A percentile compares a stretch with the other conserved stretches of the same genome.
Conservation (phyloP, 2,888 invertebrate species). For the Leptothorax acervorum region DNA sequence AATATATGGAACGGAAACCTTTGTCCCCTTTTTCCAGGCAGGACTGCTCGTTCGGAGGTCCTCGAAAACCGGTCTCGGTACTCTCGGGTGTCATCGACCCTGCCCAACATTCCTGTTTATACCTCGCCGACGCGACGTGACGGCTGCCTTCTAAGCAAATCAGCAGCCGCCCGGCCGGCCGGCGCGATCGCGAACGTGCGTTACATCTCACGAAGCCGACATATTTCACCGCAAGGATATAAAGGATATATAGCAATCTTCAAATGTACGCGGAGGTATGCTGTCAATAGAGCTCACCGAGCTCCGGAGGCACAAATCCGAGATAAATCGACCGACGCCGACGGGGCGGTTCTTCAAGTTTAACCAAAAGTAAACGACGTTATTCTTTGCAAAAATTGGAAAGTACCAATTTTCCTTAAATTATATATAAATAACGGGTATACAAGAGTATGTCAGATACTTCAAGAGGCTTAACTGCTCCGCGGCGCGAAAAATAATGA, state of each 20-base stretch:
- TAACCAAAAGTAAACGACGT: background rate
- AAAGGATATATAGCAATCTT: conserved; percentile 12
- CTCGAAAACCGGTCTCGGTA: conserved; percentile 83
- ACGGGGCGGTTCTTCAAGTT: background rate
- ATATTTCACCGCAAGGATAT: conserved; percentile 35
- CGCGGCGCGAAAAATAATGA: background rate
- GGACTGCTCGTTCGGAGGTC: conserved; percentile 79
- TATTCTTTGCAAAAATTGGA: background rate
- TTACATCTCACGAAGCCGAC: conserved; percentile 41
- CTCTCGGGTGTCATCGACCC: conserved; percentile 83
- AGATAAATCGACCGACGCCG: background rate
- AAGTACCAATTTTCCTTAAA: background rate
- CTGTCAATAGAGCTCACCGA: background rate
- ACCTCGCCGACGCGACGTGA: conserved; percentile 64
- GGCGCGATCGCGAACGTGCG: conserved; percentile 36
- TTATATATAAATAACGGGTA: background rate
- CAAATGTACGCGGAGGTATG: background rate
- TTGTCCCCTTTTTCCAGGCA: conserved; percentile 71
- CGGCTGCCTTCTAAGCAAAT: conserved; percentile 51
- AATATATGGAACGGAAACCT: conserved; percentile 58
- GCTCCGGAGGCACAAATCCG: background rate
- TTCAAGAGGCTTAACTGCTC: background rate
- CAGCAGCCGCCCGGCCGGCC: conserved; percentile 22
- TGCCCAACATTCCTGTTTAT: conserved; percentile 83
- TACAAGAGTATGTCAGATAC: too few relatives aligned